Conservation (phyloP, 2,888 invertebrate genomes). For the Chaetoderma sp. region DNA sequence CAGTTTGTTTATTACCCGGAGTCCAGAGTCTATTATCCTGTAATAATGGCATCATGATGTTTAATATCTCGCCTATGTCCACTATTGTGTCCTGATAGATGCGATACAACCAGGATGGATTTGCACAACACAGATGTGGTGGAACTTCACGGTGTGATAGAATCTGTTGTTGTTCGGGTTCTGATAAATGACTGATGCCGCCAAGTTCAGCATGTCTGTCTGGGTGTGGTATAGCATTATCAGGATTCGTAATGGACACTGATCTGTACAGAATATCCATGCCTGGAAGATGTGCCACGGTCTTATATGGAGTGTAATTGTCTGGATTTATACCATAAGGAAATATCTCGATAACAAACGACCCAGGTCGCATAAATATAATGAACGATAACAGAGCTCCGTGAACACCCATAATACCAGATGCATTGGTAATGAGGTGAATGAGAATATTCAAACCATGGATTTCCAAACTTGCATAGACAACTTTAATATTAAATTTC, state of each 20-base stretch:
- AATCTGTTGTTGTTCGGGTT: slow-evolving; percentile 59
- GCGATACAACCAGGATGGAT: slow-evolving; percentile 71
- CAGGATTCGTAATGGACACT: slow-evolving; percentile 68
- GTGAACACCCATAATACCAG: slow-evolving; percentile 69
- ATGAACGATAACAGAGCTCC: slow-evolving; percentile 70
- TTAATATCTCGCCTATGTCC: slow-evolving; percentile 49
- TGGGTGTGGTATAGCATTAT: slow-evolving; percentile 64
- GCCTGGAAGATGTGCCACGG: slow-evolving; percentile 62
- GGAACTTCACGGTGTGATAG: slow-evolving; percentile 59
- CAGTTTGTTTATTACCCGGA: background rate
- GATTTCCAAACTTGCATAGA: slow-evolving; percentile 53
- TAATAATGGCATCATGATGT: slow-evolving; percentile 39
- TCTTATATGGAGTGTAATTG: slow-evolving; percentile 70
- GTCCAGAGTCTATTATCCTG: background rate
- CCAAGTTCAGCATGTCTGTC: slow-evolving; percentile 67
- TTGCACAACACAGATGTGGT: slow-evolving; percentile 70
- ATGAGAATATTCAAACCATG: slow-evolving; percentile 59
- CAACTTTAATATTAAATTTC: slow-evolving; percentile 49
- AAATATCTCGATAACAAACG: slow-evolving; percentile 71
- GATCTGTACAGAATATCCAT: slow-evolving; percentile 66
- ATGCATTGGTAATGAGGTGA: slow-evolving; percentile 44
- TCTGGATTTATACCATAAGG: slow-evolving; percentile 71
- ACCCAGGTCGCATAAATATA: slow-evolving; percentile 67
- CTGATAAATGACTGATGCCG: slow-evolving; percentile 68
- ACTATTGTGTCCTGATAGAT: slow-evolving; percentile 73